These are phyloP conservation scores for Avahi laniger DNA, from an alignment of 2,797 vertebrate genomes.

Conservation along the genomic window DNA sequence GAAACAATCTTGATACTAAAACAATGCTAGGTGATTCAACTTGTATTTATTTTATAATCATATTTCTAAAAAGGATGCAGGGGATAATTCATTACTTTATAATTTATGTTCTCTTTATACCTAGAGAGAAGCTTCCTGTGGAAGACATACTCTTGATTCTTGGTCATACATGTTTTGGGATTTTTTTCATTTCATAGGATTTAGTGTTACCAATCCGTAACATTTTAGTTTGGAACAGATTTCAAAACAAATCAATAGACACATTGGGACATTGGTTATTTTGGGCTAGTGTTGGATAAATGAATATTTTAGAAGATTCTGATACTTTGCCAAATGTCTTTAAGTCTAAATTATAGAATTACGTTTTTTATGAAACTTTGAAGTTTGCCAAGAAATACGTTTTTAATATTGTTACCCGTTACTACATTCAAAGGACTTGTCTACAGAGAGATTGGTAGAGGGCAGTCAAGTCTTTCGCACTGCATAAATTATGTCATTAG, in stretches of 20 bases:
- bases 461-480: slow-evolving; percentile 86
- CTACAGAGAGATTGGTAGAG: slow-evolving; percentile 85
- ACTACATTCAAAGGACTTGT: slow-evolving; percentile 86
- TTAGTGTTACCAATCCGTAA: slow-evolving; percentile 81
- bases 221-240: slow-evolving; percentile 86
- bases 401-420: slow-evolving; percentile 85
- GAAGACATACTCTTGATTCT: slow-evolving; percentile 72
- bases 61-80: not conserved
- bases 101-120: slow-evolving; percentile 27
- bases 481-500: slow-evolving; percentile 88
- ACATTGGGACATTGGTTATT: slow-evolving; percentile 86
- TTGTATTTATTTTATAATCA: not conserved
- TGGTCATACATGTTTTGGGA: slow-evolving; percentile 75
- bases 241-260: slow-evolving; percentile 91
- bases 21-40: not conserved
- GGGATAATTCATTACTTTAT: slow-evolving; percentile 45
- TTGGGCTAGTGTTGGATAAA: slow-evolving; percentile 85
- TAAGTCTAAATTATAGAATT: slow-evolving; percentile 82
- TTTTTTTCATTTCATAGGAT: slow-evolving; percentile 82
- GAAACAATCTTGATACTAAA: not conserved
- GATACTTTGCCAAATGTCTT: slow-evolving; percentile 86
- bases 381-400: slow-evolving; percentile 84
- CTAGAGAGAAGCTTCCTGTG: slow-evolving; percentile 64
- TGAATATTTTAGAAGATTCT: slow-evolving; percentile 86
- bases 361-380: slow-evolving; percentile 85